Evolutionary conservation across 2,113 vertebrate species (phyloP).

Genomic region (Xyrauchen texanus): DNA sequence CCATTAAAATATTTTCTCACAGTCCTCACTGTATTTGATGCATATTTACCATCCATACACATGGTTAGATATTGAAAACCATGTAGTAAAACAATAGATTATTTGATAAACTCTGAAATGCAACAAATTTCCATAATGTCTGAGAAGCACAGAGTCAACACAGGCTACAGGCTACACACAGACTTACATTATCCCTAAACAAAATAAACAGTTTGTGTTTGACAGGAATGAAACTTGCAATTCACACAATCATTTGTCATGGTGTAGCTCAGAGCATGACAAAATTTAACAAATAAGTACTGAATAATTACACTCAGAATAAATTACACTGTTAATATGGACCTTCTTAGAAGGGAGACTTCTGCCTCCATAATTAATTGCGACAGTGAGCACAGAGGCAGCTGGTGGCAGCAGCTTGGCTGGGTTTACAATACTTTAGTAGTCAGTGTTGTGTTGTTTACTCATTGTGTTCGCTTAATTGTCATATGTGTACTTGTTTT

Average conservation of each 20-base stretch:
- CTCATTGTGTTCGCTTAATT: conserved; percentile 32
- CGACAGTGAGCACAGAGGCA: conserved; percentile 47
- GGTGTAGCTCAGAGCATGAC: conserved; percentile 34
- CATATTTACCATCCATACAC: no score
- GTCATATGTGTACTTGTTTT: conserved; percentile 28
- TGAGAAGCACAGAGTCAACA: background rate
- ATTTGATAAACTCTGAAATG: background rate
- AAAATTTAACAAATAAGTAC: conserved; percentile 33
- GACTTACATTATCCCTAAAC: background rate
- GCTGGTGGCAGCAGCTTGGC: conserved; percentile 49
- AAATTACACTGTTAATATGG: conserved; percentile 51
- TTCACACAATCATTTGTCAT: conserved; percentile 45
- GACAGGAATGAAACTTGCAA: conserved; percentile 19
- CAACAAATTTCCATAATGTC: background rate
- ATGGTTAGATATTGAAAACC: no score
- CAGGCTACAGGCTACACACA: background rate
- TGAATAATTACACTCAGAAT: conserved; percentile 48
- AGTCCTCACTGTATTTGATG: background rate
- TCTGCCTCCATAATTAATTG: conserved; percentile 52
- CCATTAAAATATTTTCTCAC: background rate
- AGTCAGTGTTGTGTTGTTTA: conserved; percentile 39
- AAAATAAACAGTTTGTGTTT: conserved; percentile 18
- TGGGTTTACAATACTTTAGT: conserved; percentile 27
- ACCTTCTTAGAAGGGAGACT: conserved; percentile 42
- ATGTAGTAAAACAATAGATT: no score